A percentile compares a stretch with the other conserved stretches of the same genome.
Evolutionary conservation across 2,888 invertebrate species (phyloP).

Genomic region (Capitulum mitella): DNA sequence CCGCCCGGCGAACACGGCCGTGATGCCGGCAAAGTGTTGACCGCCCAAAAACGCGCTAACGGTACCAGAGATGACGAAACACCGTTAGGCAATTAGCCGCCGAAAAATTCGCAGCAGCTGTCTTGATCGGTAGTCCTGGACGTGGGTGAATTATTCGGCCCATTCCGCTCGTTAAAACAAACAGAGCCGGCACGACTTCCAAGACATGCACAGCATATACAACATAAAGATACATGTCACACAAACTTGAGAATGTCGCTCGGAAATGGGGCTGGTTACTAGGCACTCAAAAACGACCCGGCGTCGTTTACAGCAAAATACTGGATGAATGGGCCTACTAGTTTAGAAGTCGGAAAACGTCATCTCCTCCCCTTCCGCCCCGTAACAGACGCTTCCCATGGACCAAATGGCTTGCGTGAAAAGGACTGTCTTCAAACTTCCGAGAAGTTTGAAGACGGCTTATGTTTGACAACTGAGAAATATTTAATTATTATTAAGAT

Average conservation of each 20-base stretch:
- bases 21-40: not conserved
- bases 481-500: too few relatives aligned
- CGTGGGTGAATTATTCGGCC: not conserved
- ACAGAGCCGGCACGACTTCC: not conserved
- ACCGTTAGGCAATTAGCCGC: not conserved
- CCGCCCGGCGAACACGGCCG: not conserved
- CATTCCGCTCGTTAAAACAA: constrained; percentile 1
- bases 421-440: too few relatives aligned
- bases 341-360: too few relatives aligned
- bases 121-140: not conserved
- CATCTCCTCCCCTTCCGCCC: too few relatives aligned
- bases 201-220: not conserved
- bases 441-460: too few relatives aligned
- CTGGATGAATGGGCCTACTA: too few relatives aligned
- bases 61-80: not conserved
- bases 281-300: too few relatives aligned
- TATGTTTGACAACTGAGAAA: too few relatives aligned
- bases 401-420: too few relatives aligned
- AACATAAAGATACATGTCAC: not conserved
- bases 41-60: not conserved
- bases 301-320: too few relatives aligned
- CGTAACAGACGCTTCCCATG: too few relatives aligned
- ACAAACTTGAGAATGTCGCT: not conserved
- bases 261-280: too few relatives aligned
- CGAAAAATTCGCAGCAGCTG: not conserved